These are phyloP conservation scores for Eulemur rubriventer DNA, from an alignment of 2,797 vertebrate genomes.

Conservation along the genomic window DNA sequence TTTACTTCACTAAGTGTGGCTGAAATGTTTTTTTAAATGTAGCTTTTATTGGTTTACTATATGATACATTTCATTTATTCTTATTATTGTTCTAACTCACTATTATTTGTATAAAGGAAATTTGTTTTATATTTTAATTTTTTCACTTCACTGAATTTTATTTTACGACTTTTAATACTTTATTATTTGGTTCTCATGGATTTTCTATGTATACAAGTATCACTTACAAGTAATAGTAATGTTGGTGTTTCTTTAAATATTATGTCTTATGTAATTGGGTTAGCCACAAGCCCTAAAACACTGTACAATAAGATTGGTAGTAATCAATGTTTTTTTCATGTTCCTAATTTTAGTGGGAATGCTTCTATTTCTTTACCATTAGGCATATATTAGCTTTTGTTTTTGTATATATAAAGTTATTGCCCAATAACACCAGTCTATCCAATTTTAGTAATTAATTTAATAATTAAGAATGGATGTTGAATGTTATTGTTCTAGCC, in stretches of 20 bases:
- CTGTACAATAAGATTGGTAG: not conserved
- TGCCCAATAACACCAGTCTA: not conserved
- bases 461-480: not conserved
- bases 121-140: slow-evolving; percentile 1
- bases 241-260: not conserved
- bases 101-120: not conserved
- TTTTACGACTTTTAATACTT: not conserved
- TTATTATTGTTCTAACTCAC: not conserved
- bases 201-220: not conserved
- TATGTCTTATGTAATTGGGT: not conserved
- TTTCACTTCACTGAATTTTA: not conserved
- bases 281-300: not conserved
- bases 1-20: not conserved
- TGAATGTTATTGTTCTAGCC: not conserved
- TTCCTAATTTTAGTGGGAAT: not conserved
- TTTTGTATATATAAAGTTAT: not conserved
- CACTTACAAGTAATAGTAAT: not conserved
- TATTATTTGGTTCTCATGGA: not conserved
- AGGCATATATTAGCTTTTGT: not conserved
- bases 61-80: not conserved
- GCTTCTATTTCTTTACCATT: not conserved
- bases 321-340: not conserved
- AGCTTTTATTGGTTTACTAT: not conserved
- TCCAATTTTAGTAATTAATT: not conserved
- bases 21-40: not conserved